These are phyloP conservation scores for Anguilla obscura DNA, from an alignment of 2,797 vertebrate genomes.

Conservation along the genomic window DNA sequence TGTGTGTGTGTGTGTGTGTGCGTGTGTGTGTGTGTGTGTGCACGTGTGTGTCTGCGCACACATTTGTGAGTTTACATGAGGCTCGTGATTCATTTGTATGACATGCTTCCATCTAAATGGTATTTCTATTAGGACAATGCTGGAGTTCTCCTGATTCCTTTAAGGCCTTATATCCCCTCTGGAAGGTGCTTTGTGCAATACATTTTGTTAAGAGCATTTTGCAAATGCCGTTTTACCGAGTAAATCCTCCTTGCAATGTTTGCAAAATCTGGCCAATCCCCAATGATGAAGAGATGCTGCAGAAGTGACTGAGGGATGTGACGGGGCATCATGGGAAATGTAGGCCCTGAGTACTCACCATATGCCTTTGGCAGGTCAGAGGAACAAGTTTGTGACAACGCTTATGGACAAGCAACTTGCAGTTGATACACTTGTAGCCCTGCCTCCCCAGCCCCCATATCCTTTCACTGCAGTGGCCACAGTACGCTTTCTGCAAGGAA, in stretches of 20 bases:
- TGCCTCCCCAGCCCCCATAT: slow-evolving; percentile 96
- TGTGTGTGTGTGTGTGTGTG: slow-evolving; percentile 5
- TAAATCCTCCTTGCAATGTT: neutral
- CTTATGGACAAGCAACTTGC: slow-evolving; percentile 97
- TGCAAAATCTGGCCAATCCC: neutral
- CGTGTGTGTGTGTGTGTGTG: slow-evolving; percentile 17
- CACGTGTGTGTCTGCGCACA: neutral
- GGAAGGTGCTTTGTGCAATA: neutral
- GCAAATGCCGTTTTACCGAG: neutral
- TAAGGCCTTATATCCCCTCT: neutral
- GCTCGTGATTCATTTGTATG: neutral
- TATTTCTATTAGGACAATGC: neutral
- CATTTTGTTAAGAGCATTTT: neutral
- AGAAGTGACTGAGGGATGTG: neutral
- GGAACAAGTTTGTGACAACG: slow-evolving; percentile 92
- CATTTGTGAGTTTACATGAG: neutral
- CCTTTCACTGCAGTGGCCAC: slow-evolving; percentile 95
- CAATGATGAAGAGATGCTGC: neutral
- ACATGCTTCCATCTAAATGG: neutral
- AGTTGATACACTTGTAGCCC: slow-evolving; percentile 99
- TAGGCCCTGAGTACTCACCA: slow-evolving; percentile 78
- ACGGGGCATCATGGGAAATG: neutral
- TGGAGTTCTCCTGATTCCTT: neutral
- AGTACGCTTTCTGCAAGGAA: slow-evolving; percentile 83
- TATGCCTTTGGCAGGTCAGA: slow-evolving; percentile 96